Base-by-base conservation (phyloP, 2,888 invertebrate species). In the Mesochorus sp. region DNA sequence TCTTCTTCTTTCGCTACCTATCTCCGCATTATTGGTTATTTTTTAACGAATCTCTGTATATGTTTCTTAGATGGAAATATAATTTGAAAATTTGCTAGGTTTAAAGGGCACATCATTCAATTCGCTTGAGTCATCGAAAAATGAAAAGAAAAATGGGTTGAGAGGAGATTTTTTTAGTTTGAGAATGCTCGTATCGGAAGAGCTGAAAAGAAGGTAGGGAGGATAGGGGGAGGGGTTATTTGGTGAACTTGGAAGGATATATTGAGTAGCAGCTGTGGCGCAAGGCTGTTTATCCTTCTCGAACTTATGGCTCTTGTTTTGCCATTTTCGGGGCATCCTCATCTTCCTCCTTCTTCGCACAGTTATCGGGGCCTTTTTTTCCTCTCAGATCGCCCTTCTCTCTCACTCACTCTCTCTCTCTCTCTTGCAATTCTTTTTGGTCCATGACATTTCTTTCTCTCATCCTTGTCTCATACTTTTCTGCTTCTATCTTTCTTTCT, bases 181-280 rank as follows among this genome's bases (percentile, higher is more conserved):
- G 28, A n/a, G 53, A 39, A 71, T 70, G 55, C 39, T 59, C 59
- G 24, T 59, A 59, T 64, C 47, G 76, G 31, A n/a, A 49, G 67
- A 53, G 26, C 49, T 59, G 70, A 72, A 71, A 70, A 74, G 80
- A 51, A 51, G 51, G 51, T 17, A 14, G n/a, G n/a, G n/a, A n/a
- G n/a, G n/a, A n/a, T n/a, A n/a, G n/a, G n/a, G n/a, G n/a, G n/a
- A n/a, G 72, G 79, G 80, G 80, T 81, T 82, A 53, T 68, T 79
- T 76, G 81, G 76, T 37, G 21, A 21, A 44, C 78, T 83, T 80
- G 68, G 55, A 71, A 75, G 80, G 80, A 82, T 84, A 80, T 82
- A 80, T 83, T 79, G 79, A 68, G 81, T 79, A 82, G 81, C 83
- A 83, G 83, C 81, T 78, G 80, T 70, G 51, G n/a, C 34, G 67